A percentile compares a stretch with the other conserved stretches of the same genome.
Evolutionary conservation across 2,888 invertebrate genomes (phyloP).

Genomic region (Baronia brevicornis): DNA sequence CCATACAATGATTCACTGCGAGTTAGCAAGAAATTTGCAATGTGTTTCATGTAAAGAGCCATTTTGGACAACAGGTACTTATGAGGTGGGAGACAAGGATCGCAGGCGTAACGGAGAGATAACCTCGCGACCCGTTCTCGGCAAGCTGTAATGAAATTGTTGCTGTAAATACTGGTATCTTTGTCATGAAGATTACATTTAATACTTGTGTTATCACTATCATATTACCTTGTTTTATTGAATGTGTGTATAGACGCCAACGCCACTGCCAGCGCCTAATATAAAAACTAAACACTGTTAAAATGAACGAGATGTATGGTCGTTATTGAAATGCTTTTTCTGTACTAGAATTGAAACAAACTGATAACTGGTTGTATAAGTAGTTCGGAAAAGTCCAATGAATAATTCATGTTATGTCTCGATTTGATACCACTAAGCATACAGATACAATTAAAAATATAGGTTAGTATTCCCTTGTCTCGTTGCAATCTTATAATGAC

Average conservation of each 20-base stretch:
- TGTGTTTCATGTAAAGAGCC: slow-evolving; percentile 18
- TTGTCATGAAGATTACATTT: slow-evolving; percentile 9
- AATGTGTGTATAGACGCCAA: not conserved
- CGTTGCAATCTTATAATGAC: no score
- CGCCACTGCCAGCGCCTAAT: no score
- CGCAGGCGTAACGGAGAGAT: slow-evolving; percentile 35
- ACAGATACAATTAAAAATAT: no score
- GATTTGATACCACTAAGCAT: no score
- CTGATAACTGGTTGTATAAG: no score
- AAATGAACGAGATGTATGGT: no score
- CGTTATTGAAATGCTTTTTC: no score
- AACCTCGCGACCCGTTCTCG: slow-evolving; percentile 34
- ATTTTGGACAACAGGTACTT: slow-evolving; percentile 27
- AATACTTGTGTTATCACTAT: slow-evolving; percentile 8
- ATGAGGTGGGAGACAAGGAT: slow-evolving; percentile 46
- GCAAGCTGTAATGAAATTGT: slow-evolving; percentile 42
- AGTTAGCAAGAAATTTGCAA: slow-evolving; percentile 12
- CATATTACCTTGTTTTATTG: slow-evolving; percentile 4
- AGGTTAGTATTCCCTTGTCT: no score
- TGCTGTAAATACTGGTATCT: slow-evolving; percentile 12
- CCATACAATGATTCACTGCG: slow-evolving; percentile 13
- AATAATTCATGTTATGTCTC: no score
- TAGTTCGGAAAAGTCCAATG: no score
- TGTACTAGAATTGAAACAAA: no score
- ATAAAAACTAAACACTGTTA: no score